phyloP scores from a whole-genome alignment of 2,113 vertebrate genomes.

The Phasianus colchicus region DNA sequence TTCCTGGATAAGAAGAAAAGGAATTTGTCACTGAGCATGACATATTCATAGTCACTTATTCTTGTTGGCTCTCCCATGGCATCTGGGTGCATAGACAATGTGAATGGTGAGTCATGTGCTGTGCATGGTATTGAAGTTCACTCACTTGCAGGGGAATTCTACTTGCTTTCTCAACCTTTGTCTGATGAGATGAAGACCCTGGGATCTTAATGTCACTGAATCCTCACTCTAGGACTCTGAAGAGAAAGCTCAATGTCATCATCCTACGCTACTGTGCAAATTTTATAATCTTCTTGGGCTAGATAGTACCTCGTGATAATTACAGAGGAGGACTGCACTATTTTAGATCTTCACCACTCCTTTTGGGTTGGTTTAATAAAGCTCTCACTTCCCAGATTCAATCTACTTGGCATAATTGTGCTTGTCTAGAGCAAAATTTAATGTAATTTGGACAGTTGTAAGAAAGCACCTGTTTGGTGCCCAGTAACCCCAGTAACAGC shows the following conservation, averaged over 20 bases:
- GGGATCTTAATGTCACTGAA: background rate
- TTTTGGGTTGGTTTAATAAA: background rate
- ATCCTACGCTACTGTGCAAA: background rate
- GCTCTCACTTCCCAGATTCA: background rate
- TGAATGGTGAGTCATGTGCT: background rate
- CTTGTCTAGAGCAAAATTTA: background rate
- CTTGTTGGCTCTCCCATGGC: background rate
- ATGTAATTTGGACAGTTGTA: background rate
- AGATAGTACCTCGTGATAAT: background rate
- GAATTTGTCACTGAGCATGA: background rate
- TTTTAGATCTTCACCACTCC: background rate
- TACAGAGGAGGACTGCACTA: background rate
- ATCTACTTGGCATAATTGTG: background rate
- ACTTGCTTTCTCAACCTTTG: background rate
- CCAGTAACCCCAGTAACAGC: background rate
- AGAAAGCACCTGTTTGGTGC: conserved; percentile 17
- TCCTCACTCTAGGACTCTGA: background rate
- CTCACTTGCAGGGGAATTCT: background rate
- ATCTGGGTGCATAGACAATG: background rate
- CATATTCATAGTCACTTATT: background rate
- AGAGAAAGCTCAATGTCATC: background rate
- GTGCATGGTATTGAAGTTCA: background rate
- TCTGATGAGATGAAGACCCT: background rate
- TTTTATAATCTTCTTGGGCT: background rate
- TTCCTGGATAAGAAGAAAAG: background rate